phyloP scores from a whole-genome alignment of 2,113 vertebrate species.

The Brachypteracias leptosomus region DNA sequence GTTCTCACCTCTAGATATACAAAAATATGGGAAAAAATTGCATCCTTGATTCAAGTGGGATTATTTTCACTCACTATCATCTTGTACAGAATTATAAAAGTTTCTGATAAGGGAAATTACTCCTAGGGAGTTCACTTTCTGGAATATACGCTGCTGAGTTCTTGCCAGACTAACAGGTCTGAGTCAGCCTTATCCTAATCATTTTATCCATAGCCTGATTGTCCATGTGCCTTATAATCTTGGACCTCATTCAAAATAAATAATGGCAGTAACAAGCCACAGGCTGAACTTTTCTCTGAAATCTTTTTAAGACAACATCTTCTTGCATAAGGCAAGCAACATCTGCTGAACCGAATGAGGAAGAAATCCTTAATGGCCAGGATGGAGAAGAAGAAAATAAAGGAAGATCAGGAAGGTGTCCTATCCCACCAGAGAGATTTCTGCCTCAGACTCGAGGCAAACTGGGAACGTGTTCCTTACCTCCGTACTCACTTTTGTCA shows the following conservation, averaged over 20 bases:
- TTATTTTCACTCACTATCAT: constrained; percentile 33
- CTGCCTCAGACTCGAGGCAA: not conserved
- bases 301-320: constrained; percentile 57
- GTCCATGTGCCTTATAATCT: constrained; percentile 62
- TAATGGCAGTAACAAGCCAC: constrained; percentile 62
- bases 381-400: not conserved
- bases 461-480: not conserved
- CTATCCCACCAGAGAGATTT: not conserved
- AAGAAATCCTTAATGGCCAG: not conserved
- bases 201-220: constrained; percentile 62
- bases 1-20: not conserved
- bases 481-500: not conserved
- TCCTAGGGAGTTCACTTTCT: constrained; percentile 70
- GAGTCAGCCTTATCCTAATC: constrained; percentile 68
- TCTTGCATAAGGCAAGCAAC: constrained; percentile 31
- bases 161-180: constrained; percentile 63
- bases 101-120: constrained; percentile 59
- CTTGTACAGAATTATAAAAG: constrained; percentile 35
- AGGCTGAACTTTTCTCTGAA: constrained; percentile 56
- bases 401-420: not conserved
- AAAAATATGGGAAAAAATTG: not conserved
- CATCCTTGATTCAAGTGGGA: not conserved
- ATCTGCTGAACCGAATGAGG: constrained; percentile 16
- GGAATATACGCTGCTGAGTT: constrained; percentile 48
- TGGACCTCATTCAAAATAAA: constrained; percentile 69